Evolutionary conservation across 2,797 vertebrate genomes (phyloP).

Genomic region (Danio tinwini): DNA sequence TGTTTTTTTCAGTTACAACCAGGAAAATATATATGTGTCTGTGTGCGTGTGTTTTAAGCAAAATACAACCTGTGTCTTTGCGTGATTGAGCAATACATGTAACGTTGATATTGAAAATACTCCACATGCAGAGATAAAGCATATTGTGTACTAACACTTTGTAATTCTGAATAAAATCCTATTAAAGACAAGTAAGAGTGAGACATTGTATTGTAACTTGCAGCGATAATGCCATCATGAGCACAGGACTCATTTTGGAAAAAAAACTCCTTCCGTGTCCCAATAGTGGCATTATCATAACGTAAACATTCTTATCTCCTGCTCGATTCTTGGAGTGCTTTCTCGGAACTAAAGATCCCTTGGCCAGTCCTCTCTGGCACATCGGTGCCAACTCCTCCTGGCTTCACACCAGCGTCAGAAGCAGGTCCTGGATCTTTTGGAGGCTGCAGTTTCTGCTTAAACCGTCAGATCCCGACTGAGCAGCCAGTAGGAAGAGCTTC

Average conservation of each 20-base stretch:
- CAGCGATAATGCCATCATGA: background rate
- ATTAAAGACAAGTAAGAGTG: background rate
- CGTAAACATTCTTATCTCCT: background rate
- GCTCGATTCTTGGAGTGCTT: background rate
- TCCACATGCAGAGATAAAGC: slow-evolving; percentile 7
- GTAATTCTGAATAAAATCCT: background rate
- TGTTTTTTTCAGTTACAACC: no score
- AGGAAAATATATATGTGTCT: background rate
- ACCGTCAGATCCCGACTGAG: slow-evolving; percentile 78
- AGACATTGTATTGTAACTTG: background rate
- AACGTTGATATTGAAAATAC: no score
- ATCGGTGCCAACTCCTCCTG: background rate
- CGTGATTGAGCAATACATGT: background rate
- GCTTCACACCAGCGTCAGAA: slow-evolving; percentile 82
- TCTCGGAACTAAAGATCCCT: background rate
- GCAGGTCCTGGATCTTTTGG: slow-evolving; percentile 81
- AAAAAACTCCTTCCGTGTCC: background rate
- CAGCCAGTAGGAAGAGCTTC: slow-evolving; percentile 82
- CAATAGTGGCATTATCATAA: background rate
- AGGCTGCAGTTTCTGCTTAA: slow-evolving; percentile 71
- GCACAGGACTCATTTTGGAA: background rate
- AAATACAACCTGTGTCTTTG: background rate
- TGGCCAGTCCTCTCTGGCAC: background rate
- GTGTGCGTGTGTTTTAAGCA: background rate
- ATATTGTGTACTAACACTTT: background rate